Percentiles rank a stretch among this genome's conserved stretches.
phyloP scores from a whole-genome alignment of 1,140 invertebrate genomes.

The Diorhabda sublineata region DNA sequence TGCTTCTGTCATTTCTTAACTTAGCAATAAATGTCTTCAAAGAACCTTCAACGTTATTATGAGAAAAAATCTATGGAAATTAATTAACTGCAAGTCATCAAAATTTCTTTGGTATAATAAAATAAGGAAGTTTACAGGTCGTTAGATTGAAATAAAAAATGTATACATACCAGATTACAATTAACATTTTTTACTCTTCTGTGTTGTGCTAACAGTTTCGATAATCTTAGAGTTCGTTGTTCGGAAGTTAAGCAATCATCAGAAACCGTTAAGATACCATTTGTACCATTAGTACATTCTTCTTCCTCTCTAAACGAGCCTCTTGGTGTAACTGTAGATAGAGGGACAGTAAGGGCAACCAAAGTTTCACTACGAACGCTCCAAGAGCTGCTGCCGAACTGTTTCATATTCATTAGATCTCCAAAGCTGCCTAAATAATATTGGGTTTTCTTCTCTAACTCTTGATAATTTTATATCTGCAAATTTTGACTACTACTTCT shows the following conservation, averaged over 20 bases:
- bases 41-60: too few species aligned
- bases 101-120: too few species aligned
- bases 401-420: slow-evolving; percentile 72
- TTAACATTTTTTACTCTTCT: slow-evolving; percentile 17
- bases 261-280: slow-evolving; percentile 41
- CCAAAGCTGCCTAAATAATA: slow-evolving; percentile 57
- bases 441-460: not conserved
- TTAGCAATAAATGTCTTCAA: too few species aligned
- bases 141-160: not conserved
- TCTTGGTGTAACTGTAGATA: slow-evolving; percentile 63
- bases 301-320: slow-evolving; percentile 36
- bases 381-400: slow-evolving; percentile 65
- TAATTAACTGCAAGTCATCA: too few species aligned
- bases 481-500: too few species aligned
- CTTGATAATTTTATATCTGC: too few species aligned
- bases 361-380: slow-evolving; percentile 62
- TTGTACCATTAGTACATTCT: slow-evolving; percentile 25
- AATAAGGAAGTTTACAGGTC: too few species aligned
- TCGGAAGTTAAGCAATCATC: slow-evolving; percentile 51
- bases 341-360: slow-evolving; percentile 63
- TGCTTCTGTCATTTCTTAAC: not conserved
- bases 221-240: slow-evolving; percentile 62
- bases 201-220: slow-evolving; percentile 57
- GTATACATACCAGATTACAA: not conserved
- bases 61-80: too few species aligned